These are phyloP conservation scores for Lutraria rhynchaena DNA, from an alignment of 1,140 invertebrate genomes.

Conservation along the genomic window DNA sequence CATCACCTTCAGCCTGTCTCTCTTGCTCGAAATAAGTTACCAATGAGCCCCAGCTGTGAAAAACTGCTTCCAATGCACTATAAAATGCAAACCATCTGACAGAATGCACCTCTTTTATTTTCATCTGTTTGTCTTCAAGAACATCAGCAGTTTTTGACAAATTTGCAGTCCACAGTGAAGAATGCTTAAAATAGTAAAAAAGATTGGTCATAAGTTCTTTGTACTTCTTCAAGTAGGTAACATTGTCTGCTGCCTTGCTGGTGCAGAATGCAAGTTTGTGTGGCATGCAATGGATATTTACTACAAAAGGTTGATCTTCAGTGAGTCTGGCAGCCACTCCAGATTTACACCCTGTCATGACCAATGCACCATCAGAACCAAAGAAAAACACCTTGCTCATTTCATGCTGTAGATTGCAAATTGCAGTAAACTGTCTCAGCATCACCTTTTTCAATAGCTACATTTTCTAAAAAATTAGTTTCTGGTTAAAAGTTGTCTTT, in stretches of 20 bases:
- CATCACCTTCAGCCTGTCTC: conserved; percentile 9
- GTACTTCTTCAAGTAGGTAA: conserved; percentile 20
- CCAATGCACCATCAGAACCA: conserved; percentile 1
- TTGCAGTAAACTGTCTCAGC: conserved; percentile 5
- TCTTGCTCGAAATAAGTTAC: conserved; percentile 30
- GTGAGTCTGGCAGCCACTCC: conserved; percentile 6
- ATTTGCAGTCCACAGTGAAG: conserved; percentile 36
- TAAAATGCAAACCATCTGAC: conserved; percentile 29
- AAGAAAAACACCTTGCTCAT: conserved; percentile 39
- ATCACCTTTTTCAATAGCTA: conserved; percentile 21
- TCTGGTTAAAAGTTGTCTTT: conserved; percentile 16
- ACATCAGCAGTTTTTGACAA: conserved; percentile 7
- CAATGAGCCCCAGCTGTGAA: conserved; percentile 13
- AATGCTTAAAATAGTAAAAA: conserved; percentile 37
- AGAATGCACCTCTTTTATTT: conserved; percentile 23
- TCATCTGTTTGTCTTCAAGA: background rate
- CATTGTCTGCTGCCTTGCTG: conserved; percentile 18
- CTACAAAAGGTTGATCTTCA: background rate
- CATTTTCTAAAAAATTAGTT: conserved; percentile 31
- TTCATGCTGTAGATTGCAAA: conserved; percentile 7
- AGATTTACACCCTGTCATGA: conserved; percentile 18
- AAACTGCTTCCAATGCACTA: conserved; percentile 11
- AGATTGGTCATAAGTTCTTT: background rate
- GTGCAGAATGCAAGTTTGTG: conserved; percentile 34
- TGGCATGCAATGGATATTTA: conserved; percentile 32